A percentile compares a stretch with the other conserved stretches of the same genome.
Evolutionary conservation across 2,113 vertebrate species (phyloP).

Genomic region (Myotis brandtii): DNA sequence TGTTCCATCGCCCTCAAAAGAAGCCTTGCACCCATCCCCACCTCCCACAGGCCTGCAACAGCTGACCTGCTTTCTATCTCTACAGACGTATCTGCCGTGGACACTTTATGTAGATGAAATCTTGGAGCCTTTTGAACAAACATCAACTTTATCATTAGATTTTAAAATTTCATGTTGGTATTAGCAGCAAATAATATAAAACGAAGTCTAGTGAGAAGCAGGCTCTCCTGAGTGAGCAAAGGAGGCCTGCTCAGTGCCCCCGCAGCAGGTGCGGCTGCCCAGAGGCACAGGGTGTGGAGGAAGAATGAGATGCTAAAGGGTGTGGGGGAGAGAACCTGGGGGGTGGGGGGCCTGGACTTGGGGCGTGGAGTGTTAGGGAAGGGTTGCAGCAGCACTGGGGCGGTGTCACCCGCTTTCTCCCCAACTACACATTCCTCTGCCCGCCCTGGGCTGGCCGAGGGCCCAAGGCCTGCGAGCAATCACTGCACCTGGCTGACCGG

Average conservation of each 20-base stretch:
- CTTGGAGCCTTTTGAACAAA: background rate
- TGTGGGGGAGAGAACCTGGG: background rate
- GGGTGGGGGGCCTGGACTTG: background rate
- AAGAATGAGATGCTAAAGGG: background rate
- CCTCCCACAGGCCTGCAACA: background rate
- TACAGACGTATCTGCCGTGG: background rate
- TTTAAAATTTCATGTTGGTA: background rate
- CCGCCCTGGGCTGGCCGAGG: fast-evolving
- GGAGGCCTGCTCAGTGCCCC: background rate
- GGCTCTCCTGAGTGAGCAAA: no score
- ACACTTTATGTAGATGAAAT: background rate
- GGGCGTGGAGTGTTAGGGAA: fast-evolving
- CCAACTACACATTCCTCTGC: background rate
- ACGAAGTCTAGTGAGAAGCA: background rate
- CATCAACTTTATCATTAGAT: background rate
- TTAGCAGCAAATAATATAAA: background rate
- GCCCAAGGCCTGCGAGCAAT: background rate
- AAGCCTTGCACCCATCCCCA: background rate
- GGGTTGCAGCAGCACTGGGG: no score
- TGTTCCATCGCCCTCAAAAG: background rate
- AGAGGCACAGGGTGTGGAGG: background rate
- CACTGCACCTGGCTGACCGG: background rate
- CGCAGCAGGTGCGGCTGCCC: no score
- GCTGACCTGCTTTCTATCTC: background rate
- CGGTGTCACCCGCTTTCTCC: background rate